A percentile compares a stretch with the other conserved stretches of the same genome.
Evolutionary conservation across 2,888 invertebrate species (phyloP).

Genomic region (Scotopteryx bipunctaria): DNA sequence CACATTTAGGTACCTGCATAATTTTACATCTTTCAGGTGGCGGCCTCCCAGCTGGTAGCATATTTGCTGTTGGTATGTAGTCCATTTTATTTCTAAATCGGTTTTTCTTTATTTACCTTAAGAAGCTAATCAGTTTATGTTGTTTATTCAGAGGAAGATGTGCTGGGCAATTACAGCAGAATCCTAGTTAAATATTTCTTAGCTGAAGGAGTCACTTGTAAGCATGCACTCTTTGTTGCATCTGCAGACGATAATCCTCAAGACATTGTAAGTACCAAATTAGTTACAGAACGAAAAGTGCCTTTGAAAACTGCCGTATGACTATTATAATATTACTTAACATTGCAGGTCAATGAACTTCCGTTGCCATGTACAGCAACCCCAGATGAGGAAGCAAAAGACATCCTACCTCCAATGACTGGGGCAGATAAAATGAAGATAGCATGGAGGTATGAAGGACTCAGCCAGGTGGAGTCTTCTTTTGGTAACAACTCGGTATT

Average conservation of each 20-base stretch:
- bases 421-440: constrained; percentile 89
- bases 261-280: constrained; percentile 79
- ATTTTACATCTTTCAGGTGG: constrained; percentile 60
- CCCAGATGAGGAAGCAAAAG: constrained; percentile 66
- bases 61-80: constrained; percentile 72
- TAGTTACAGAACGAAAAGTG: neutral
- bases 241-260: constrained; percentile 88
- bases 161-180: constrained; percentile 89
- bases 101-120: too few relatives aligned
- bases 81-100: too few relatives aligned
- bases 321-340: neutral
- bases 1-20: neutral
- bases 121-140: too few relatives aligned
- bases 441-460: constrained; percentile 94
- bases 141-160: constrained; percentile 90
- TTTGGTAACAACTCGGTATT: constrained; percentile 79
- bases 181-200: constrained; percentile 92
- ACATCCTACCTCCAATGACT: constrained; percentile 35
- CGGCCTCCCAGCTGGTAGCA: constrained; percentile 68
- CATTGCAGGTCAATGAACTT: constrained; percentile 73
- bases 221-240: constrained; percentile 89
- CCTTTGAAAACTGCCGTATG: neutral
- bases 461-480: constrained; percentile 84
- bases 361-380: constrained; percentile 79
- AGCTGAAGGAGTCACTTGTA: constrained; percentile 92